Evolutionary conservation across 2,797 vertebrate species (phyloP).

Genomic region (Sardinella longiceps): DNA sequence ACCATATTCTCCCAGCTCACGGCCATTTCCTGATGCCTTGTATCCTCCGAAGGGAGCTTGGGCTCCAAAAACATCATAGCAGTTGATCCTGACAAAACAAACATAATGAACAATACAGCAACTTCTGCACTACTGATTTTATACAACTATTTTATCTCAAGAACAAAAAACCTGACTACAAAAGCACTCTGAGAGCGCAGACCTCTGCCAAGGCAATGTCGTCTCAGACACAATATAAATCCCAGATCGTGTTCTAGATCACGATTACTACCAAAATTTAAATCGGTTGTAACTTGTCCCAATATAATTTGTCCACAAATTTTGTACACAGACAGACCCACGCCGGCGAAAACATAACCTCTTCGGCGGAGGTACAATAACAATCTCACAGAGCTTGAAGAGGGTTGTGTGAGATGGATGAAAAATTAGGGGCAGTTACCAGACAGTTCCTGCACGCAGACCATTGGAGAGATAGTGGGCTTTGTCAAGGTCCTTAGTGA

Average conservation of each 20-base stretch:
- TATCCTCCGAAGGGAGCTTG: constrained; percentile 96
- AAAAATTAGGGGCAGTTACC: constrained; percentile 69
- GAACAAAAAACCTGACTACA: background rate
- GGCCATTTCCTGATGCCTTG: constrained; percentile 89
- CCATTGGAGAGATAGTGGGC: constrained; percentile 85
- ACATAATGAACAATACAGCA: background rate
- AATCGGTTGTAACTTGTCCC: too few relatives aligned
- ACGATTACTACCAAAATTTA: too few relatives aligned
- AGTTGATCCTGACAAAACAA: constrained; percentile 84
- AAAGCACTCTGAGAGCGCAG: too few relatives aligned
- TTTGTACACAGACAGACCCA: too few relatives aligned
- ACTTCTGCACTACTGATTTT: background rate
- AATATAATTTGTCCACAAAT: too few relatives aligned
- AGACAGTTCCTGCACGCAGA: constrained; percentile 90
- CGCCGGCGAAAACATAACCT: too few relatives aligned
- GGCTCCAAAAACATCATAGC: constrained; percentile 88
- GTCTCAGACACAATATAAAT: too few relatives aligned
- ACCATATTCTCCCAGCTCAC: constrained; percentile 91
- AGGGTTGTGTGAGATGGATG: background rate
- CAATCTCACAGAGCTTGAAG: background rate
- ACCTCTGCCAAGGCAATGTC: too few relatives aligned
- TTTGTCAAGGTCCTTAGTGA: constrained; percentile 90
- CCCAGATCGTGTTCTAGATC: too few relatives aligned
- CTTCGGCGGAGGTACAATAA: too few relatives aligned
- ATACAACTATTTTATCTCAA: background rate